Conservation (phyloP, 2,888 invertebrate genomes). For the Zele albiditarsus region DNA sequence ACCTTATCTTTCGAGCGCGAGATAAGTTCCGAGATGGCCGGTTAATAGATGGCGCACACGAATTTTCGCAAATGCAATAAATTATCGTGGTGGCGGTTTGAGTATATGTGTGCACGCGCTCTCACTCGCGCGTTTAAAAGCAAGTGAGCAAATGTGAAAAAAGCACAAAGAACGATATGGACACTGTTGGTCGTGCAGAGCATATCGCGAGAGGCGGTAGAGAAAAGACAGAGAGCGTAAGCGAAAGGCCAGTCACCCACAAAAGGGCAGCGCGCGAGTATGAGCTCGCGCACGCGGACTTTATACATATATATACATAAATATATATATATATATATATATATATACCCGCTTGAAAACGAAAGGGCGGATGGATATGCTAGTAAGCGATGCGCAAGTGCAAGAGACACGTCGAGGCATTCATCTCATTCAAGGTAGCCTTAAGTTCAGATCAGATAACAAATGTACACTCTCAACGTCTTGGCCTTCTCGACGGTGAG, state of each 20-base stretch:
- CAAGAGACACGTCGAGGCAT: slow-evolving; percentile 71
- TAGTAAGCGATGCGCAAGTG: slow-evolving; percentile 64
- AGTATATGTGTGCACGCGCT: slow-evolving; percentile 1
- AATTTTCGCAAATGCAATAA: slow-evolving; percentile 67
- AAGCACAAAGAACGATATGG: slow-evolving; percentile 24
- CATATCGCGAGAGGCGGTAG: slow-evolving; percentile 16
- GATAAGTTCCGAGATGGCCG: slow-evolving; percentile 46
- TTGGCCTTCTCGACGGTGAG: slow-evolving; percentile 46
- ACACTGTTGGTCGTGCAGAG: slow-evolving; percentile 15
- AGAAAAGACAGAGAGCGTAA: slow-evolving; percentile 42
- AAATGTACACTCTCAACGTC: slow-evolving; percentile 69
- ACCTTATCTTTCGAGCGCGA: slow-evolving; percentile 45
- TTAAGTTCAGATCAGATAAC: slow-evolving; percentile 71
- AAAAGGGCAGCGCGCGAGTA: slow-evolving; percentile 65
- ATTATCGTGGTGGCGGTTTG: slow-evolving; percentile 53
- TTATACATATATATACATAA: slow-evolving; percentile 23
- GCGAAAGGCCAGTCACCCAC: slow-evolving; percentile 68
- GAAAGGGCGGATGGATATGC: slow-evolving; percentile 70
- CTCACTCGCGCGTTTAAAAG: slow-evolving; percentile 12
- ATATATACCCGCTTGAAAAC: slow-evolving; percentile 58
- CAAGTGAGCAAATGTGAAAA: slow-evolving; percentile 6
- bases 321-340: neutral
- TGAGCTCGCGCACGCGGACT: slow-evolving; percentile 10
- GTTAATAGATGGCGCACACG: slow-evolving; percentile 60
- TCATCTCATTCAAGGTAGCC: slow-evolving; percentile 72